A percentile compares a stretch with the other conserved stretches of the same genome.
Conservation (phyloP, 2,113 vertebrate species). For the Zapus hudsonius region DNA sequence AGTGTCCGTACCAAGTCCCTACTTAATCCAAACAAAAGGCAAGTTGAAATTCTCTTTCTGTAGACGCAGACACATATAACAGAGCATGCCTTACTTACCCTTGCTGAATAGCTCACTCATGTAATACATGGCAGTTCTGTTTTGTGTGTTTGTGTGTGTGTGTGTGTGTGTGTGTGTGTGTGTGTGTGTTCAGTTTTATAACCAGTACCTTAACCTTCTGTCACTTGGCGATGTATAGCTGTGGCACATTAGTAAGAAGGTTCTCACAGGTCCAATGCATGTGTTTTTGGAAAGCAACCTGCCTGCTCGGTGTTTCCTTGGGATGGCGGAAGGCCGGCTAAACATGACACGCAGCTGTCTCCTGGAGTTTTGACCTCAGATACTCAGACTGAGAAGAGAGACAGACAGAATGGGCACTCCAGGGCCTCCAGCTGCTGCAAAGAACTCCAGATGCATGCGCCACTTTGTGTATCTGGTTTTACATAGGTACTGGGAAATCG, state of each 20-base stretch:
- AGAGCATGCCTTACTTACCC: not conserved
- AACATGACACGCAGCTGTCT: accelerated
- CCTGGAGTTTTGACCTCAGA: not conserved
- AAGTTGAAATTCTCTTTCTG: not conserved
- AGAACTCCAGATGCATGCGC: too few species aligned
- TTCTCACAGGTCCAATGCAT: not conserved
- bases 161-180: too few species aligned
- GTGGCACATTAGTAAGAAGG: not conserved
- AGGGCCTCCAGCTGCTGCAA: too few species aligned
- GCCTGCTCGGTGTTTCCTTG: not conserved
- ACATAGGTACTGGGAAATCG: too few species aligned
- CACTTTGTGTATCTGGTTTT: too few species aligned
- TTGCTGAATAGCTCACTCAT: not conserved
- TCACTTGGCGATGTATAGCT: not conserved
- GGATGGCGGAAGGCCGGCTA: not conserved
- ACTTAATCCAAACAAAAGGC: too few species aligned
- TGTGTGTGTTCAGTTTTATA: not conserved
- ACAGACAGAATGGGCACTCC: too few species aligned
- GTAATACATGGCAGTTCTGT: not conserved
- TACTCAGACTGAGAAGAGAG: not conserved
- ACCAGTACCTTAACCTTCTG: not conserved
- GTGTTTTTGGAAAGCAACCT: not conserved
- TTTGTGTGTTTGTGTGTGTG: not conserved
- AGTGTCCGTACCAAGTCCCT: too few species aligned
- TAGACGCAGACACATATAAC: not conserved